Evolutionary conservation across 2,113 vertebrate species (phyloP).

Genomic region (Ranitomeya imitator): DNA sequence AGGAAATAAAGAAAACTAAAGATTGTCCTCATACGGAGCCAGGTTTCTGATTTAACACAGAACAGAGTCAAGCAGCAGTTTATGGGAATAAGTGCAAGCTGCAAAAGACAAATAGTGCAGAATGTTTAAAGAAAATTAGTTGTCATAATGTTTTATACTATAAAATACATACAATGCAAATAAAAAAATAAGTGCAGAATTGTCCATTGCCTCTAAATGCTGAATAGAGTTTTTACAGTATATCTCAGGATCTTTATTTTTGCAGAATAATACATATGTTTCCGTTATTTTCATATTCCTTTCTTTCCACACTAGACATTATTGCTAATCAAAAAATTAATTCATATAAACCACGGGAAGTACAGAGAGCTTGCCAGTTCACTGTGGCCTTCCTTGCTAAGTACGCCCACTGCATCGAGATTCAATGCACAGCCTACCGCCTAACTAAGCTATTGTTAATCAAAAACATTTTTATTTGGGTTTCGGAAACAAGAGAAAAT

Average conservation of each 20-base stretch:
- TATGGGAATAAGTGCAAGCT: too few species aligned
- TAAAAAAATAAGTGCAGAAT: too few species aligned
- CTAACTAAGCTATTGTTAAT: constrained; percentile 39
- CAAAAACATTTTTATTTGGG: constrained; percentile 36
- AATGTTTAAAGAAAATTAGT: too few species aligned
- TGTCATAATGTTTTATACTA: not conserved
- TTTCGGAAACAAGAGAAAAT: constrained; percentile 11
- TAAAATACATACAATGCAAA: not conserved
- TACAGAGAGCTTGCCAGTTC: constrained; percentile 27
- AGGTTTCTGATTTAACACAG: too few species aligned
- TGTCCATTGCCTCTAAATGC: not conserved
- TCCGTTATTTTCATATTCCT: not conserved
- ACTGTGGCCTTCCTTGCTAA: not conserved
- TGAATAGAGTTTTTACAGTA: not conserved
- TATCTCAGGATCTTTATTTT: not conserved
- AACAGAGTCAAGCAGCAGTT: too few species aligned
- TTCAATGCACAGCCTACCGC: not conserved
- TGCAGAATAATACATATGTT: not conserved
- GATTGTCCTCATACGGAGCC: too few species aligned
- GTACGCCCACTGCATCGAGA: not conserved
- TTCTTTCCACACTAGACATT: not conserved
- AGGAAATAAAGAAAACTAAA: too few species aligned
- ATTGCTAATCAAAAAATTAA: constrained; percentile 51
- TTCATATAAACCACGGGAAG: constrained; percentile 16
- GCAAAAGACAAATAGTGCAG: too few species aligned